These are phyloP conservation scores for Ostrea edulis DNA, from an alignment of 1,140 invertebrate genomes.

Conservation along the genomic window DNA sequence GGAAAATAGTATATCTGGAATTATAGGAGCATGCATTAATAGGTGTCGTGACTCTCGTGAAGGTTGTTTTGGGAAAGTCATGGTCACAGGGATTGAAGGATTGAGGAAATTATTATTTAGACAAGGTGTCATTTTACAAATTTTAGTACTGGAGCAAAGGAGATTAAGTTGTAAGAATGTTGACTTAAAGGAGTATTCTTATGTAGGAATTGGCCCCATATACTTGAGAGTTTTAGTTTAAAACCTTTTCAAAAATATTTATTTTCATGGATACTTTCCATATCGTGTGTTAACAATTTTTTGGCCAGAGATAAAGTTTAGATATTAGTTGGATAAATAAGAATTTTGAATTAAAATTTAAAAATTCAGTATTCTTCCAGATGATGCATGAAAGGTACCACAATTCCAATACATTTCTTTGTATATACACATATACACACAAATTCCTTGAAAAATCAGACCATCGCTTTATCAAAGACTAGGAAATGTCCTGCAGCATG, in stretches of 20 bases:
- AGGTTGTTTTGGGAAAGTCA: too few species aligned
- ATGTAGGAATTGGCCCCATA: neutral
- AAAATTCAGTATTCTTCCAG: neutral
- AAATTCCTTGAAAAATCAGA: neutral
- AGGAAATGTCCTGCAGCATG: neutral
- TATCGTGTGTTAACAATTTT: neutral
- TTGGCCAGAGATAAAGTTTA: neutral
- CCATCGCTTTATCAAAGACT: neutral
- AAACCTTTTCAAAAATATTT: neutral
- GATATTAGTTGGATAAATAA: neutral
- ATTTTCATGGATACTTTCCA: neutral
- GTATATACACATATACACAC: neutral
- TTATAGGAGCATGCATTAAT: too few species aligned
- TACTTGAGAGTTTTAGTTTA: neutral
- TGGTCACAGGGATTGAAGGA: too few species aligned
- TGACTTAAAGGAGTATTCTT: too few species aligned
- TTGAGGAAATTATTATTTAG: too few species aligned
- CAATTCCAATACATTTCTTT: neutral
- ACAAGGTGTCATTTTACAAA: too few species aligned
- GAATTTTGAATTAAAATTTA: neutral
- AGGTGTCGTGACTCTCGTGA: too few species aligned
- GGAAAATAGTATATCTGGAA: too few species aligned
- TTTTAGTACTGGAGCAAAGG: too few species aligned
- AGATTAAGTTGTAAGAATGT: too few species aligned
- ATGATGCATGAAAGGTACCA: constrained; percentile 1